Evolutionary conservation across 1,140 invertebrate species (phyloP), one percentile per base, ranked within the genome.

Genomic region (Cylas formicarius): DNA sequence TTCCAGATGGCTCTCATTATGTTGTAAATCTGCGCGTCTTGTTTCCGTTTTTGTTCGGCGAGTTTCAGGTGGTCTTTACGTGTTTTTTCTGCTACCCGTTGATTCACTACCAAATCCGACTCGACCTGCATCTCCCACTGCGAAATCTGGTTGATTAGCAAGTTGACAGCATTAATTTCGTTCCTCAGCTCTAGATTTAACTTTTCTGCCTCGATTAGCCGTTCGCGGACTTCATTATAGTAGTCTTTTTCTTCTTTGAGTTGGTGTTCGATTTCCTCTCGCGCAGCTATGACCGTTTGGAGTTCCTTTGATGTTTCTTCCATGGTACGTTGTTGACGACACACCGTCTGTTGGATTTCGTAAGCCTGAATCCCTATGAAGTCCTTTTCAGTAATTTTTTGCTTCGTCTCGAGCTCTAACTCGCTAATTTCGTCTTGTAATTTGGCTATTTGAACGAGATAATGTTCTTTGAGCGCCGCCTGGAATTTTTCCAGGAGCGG

Each of bases 401-500:
- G 56, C 22, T 62, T 62, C 1, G 50, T 43, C 5, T 49, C 61
- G 8, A 47, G 50, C 43, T 63, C 60, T 44, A 60, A 65, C 36
- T 80, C 70, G 9, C 60, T 52, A 43, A 78, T 73, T 55, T 82
- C 78, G 49, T 71, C 67, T 27, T 69, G 65, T 8, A 80, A 58
- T 34, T 67, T 67, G 22, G 71, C 58, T 51, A 77, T 68, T n/a
- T 76, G 70, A 16, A 65, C 66, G 14, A 66, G 32, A 1, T 82
- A 65, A 61, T 81, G 77, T 16, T 66, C 60, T 44, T 72, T 74
- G 0, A 83, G 57, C 0, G 77, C 69, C 53, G 70, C 53, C 65
- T 83, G 80, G 54, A 83, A 83, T 53, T 67, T 70, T 35, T 69
- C 62, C 64, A 83, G 71, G 22, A 81, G 64, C 2, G 76, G 77